Evolutionary conservation across 2,113 vertebrate species (phyloP).

Genomic region (Myotis davidii): DNA sequence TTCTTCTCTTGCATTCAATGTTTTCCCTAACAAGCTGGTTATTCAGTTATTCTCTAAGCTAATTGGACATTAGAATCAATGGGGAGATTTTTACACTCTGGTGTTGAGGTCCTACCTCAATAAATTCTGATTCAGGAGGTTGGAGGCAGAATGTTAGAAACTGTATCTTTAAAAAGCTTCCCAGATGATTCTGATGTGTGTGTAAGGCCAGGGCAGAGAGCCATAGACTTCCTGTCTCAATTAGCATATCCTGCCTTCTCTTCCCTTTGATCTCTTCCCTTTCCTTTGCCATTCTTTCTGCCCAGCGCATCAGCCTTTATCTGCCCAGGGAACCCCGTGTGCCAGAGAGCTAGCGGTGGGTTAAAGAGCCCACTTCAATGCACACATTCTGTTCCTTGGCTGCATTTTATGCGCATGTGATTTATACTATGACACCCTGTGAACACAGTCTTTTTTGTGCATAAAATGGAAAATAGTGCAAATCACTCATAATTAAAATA

Average conservation of each 20-base stretch:
- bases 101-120: background rate
- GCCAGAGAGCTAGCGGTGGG: background rate
- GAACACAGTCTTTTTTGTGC: background rate
- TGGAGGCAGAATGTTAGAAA: background rate
- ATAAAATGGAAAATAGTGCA: background rate
- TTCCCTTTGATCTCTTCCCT: background rate
- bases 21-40: background rate
- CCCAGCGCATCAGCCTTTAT: background rate
- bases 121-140: background rate
- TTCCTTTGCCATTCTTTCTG: background rate
- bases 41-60: background rate
- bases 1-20: background rate
- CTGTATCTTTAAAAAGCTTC: background rate
- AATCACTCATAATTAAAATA: background rate
- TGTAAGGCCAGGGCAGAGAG: background rate
- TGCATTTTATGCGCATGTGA: background rate
- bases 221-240: background rate
- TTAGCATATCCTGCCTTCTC: background rate
- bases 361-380: background rate
- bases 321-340: background rate
- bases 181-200: background rate
- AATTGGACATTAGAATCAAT: background rate
- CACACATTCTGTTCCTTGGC: background rate
- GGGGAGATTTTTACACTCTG: background rate
- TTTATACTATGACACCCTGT: background rate